A percentile compares a stretch with the other conserved stretches of the same genome.
Evolutionary conservation across 1,140 invertebrate species (phyloP).

Genomic region (Brachionus manjavacas): DNA sequence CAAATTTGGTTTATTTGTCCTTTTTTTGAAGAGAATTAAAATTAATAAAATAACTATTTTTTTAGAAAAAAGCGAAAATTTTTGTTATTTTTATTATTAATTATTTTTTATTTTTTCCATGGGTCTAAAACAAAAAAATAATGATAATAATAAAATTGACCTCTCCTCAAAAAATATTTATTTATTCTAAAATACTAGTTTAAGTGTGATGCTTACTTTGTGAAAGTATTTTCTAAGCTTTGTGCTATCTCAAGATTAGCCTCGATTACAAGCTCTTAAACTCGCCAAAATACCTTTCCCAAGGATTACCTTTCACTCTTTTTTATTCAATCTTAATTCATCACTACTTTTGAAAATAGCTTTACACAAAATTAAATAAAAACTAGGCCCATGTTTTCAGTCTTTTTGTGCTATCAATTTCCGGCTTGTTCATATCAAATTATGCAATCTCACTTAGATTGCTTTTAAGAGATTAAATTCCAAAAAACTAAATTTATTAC

Average conservation of each 20-base stretch:
- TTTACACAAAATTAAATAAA: neutral
- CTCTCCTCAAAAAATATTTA: neutral
- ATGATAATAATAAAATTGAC: neutral
- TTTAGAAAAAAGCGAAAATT: too few relatives aligned
- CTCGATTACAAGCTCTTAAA: neutral
- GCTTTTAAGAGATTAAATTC: neutral
- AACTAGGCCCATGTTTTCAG: neutral
- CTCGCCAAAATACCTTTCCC: neutral
- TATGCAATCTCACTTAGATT: neutral
- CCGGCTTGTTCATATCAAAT: neutral
- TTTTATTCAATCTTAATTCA: neutral
- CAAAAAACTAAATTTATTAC: neutral
- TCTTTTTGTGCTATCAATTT: neutral
- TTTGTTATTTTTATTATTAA: too few relatives aligned
- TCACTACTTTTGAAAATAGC: neutral
- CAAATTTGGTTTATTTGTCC: too few relatives aligned
- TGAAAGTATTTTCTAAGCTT: neutral
- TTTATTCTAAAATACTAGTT: neutral
- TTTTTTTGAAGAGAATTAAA: too few relatives aligned
- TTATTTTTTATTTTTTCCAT: too few relatives aligned
- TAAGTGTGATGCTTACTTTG: neutral
- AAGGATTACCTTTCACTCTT: neutral
- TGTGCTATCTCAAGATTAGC: neutral
- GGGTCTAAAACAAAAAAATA: too few relatives aligned
- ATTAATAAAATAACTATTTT: too few relatives aligned